These are phyloP conservation scores for Strix aluco DNA, from an alignment of 2,113 vertebrate species.

Conservation along the genomic window DNA sequence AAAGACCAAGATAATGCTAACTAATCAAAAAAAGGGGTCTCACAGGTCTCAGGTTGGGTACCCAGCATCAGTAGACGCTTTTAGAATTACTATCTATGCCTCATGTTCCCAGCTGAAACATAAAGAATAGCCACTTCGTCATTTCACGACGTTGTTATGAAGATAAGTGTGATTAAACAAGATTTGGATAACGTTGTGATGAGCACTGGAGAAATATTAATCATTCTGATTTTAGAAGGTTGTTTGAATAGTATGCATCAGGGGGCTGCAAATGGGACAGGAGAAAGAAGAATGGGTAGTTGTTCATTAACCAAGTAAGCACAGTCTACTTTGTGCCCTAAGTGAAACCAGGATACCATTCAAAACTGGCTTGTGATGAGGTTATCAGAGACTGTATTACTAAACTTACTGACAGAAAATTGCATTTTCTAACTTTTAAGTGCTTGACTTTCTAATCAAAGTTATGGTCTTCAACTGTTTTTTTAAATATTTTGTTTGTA, in stretches of 20 bases:
- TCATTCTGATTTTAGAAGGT: conserved; percentile 12
- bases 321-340: neutral
- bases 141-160: conserved; percentile 7
- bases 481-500: neutral
- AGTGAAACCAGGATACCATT: neutral
- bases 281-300: neutral
- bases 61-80: neutral
- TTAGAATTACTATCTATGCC: neutral
- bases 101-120: neutral
- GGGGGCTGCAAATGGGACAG: conserved; percentile 1
- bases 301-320: neutral
- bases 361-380: neutral
- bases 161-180: conserved; percentile 47
- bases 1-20: neutral
- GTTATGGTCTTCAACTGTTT: neutral
- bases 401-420: neutral
- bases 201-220: conserved; percentile 20
- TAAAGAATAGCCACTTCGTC: neutral
- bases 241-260: conserved; percentile 9
- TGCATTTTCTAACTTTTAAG: neutral
- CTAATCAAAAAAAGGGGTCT: neutral
- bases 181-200: neutral
- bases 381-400: neutral
- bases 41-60: neutral
- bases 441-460: neutral